Base-by-base conservation (phyloP, 2,888 invertebrate genomes). In the Caenorhabditis virilis region DNA sequence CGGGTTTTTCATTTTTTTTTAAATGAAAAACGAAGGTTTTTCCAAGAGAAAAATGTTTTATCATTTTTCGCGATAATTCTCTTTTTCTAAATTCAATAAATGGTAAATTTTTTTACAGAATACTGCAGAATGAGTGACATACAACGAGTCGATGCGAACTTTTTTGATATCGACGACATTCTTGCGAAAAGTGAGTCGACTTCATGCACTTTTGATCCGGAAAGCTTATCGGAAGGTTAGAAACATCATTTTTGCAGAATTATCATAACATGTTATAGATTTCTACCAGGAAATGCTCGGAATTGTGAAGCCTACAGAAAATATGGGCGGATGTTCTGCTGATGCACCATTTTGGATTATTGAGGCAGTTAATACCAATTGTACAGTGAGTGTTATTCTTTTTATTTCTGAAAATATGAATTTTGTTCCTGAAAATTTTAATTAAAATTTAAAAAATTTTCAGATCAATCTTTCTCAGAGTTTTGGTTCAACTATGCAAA, bases 401-500 rank as follows among this genome's bases (percentile, higher is more conserved):
- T 7, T 11, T 4, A 47, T 23, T 23, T 15, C 30, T 20, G 27
- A 7, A 26, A 45, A 3, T 18, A 13, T 15, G 15, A 6, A 20
- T 7, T 30, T 30, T 18, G n/a, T 35, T 49, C 9, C 11, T 13
- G 2, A 18, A 36, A 36, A 25, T 25, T 9, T 22, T 23, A 27
- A 16, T 27, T 7, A 33, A 39, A 36, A 27, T 23, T 30, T 22
- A 13, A 47, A 45, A 33, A 26, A 23, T 25, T 54, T 67, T 23
- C 47, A 68, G 71, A 59, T 71, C 11, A 50, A 54, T 25, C 42
- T 72, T 11, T 62, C 71, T 11, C 58, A 65, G 51, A 45, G 58
- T 2, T 72, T 43, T 25, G 57, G 62, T 36, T 20, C 49, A 25
- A 55, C 47, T 11, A 65, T 72, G 53, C 68, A 65, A 47, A 55